These are phyloP conservation scores for Agonopterix subpropinquella DNA, from an alignment of 2,888 invertebrate species.

Conservation along the genomic window DNA sequence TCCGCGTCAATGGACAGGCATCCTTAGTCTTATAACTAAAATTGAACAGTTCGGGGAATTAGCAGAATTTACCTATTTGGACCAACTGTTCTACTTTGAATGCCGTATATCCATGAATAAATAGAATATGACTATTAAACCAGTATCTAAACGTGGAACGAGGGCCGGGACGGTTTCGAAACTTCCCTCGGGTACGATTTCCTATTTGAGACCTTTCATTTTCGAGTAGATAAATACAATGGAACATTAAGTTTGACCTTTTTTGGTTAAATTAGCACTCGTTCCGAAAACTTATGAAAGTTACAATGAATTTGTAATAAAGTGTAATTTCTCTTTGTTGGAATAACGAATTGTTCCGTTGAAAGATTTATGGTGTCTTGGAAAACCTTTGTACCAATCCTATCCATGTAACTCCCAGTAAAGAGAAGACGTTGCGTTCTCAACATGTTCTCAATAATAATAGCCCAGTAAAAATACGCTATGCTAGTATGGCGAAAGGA, in stretches of 20 bases:
- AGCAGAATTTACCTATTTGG: too few relatives aligned
- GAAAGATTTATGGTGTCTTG: slow-evolving; percentile 25
- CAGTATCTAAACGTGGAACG: slow-evolving; percentile 2
- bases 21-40: too few relatives aligned
- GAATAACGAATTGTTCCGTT: slow-evolving; percentile 16
- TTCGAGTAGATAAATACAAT: slow-evolving; percentile 26
- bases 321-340: slow-evolving; percentile 7
- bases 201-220: slow-evolving; percentile 29
- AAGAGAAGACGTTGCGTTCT: too few relatives aligned
- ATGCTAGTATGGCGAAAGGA: too few relatives aligned
- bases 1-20: too few relatives aligned
- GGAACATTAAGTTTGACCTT: slow-evolving; percentile 11
- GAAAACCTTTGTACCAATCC: slow-evolving; percentile 27
- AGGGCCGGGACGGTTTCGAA: slow-evolving; percentile 26
- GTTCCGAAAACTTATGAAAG: neutral
- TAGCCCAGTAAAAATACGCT: too few relatives aligned
- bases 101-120: too few relatives aligned
- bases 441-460: too few relatives aligned
- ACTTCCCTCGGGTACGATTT: slow-evolving; percentile 34
- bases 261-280: slow-evolving; percentile 1
- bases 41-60: too few relatives aligned
- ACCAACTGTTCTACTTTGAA: too few relatives aligned
- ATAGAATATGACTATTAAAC: too few relatives aligned
- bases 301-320: slow-evolving; percentile 1
- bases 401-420: neutral